Conservation (phyloP, 2,888 invertebrate species). For the Drosophila rellima region DNA sequence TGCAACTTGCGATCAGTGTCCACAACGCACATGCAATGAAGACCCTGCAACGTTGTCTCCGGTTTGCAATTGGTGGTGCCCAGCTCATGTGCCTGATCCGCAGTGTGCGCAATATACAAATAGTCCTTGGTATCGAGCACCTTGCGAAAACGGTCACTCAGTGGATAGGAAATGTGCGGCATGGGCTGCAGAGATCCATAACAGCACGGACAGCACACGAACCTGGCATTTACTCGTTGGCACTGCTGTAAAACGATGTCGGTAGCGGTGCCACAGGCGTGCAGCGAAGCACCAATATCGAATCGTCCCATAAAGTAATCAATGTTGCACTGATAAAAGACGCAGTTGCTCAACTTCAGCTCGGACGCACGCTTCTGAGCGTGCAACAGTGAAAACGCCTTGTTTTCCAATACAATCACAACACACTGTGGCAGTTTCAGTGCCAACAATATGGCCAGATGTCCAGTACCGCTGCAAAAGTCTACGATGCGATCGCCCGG, state of each 20-base stretch:
- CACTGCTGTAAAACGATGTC: constrained; percentile 96
- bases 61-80: constrained; percentile 83
- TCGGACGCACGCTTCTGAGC: constrained; percentile 90
- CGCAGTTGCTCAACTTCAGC: constrained; percentile 90
- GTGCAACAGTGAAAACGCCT: constrained; percentile 92
- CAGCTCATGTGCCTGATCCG: constrained; percentile 94
- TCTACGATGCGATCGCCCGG: constrained; percentile 92
- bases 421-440: constrained; percentile 91
- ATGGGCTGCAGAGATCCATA: constrained; percentile 95
- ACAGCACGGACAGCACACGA: constrained; percentile 97
- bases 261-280: constrained; percentile 97
- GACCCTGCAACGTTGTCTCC: constrained; percentile 89
- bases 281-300: constrained; percentile 94
- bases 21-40: constrained; percentile 94
- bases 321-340: constrained; percentile 94
- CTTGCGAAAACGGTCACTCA: constrained; percentile 89
- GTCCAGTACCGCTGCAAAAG: constrained; percentile 97
- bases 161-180: constrained; percentile 92
- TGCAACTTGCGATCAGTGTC: constrained; percentile 93
- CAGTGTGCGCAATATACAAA: constrained; percentile 93
- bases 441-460: constrained; percentile 95
- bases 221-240: constrained; percentile 90
- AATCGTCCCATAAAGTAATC: constrained; percentile 94
- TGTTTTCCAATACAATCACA: constrained; percentile 95
- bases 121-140: constrained; percentile 88